Evolutionary conservation across 2,888 invertebrate genomes (phyloP), one percentile per base, ranked within the genome.

Genomic region (Hetaerina titia): DNA sequence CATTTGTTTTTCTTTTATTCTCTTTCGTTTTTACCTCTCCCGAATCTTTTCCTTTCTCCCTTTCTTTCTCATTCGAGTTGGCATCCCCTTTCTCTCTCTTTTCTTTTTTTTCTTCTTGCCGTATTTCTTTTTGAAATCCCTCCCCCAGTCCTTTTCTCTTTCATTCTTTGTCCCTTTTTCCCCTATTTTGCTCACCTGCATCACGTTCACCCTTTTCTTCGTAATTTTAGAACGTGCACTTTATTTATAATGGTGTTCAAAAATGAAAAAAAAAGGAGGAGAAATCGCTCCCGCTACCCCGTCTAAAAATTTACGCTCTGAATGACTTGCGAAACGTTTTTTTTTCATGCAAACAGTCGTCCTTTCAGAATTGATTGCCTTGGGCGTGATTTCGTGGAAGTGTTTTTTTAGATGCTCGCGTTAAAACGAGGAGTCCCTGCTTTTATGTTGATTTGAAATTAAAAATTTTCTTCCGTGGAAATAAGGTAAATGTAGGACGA

Each of bases 1-100:
- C 56, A 74, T 74, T 74, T 74, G 69, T 92, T 92, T n/a, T 92
- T 81, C 56, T 92, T 69, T 92, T 69, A 56, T 92, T 69, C 22
- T 45, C 45, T 89, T 22, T 58, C 89, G 58, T 89, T 56, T 58
- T 56, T 89, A 69, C 69, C n/a, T n/a, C 56, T 58, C 89, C 58
- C 57, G 56, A 89, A 56, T 89, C 56, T 56, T 88, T 57, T 31
- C 58, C 56, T 89, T 58, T n/a, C n/a, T 89, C 58, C n/a, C 89
- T 22, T 89, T 56, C 56, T n/a, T n/a, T 22, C 89, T 89, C 58
- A 56, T n/a, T 56, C 56, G 19, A 22, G n/a, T 57, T 58, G 57
- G 57, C 58, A 22, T 63, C 63, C 57, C 63, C 63, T 63, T 25
- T 31, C 9, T 31, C 90, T 90, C 31, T 45, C 15, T 17, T 4